A percentile compares a stretch with the other conserved stretches of the same genome.
These are phyloP conservation scores for Homarus gammarus DNA, from an alignment of 2,888 invertebrate species.

Conservation along the genomic window DNA sequence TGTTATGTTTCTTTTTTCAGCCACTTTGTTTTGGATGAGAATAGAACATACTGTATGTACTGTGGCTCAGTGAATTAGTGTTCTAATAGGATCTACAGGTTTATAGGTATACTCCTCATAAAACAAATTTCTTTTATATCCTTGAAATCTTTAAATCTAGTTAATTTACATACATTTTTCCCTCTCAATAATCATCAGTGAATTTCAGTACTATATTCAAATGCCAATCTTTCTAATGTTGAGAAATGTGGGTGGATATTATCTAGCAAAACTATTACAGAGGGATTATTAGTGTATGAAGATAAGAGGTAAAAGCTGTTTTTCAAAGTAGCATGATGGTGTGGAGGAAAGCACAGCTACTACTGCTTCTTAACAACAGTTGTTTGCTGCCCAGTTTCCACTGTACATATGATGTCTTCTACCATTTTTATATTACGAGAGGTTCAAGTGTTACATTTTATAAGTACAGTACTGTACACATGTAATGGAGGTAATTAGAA, in stretches of 20 bases:
- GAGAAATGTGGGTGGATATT: background rate
- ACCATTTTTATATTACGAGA: slow-evolving; percentile 22
- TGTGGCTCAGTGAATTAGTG: too few relatives aligned
- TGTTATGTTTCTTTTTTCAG: too few relatives aligned
- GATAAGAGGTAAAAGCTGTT: background rate
- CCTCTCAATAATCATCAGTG: too few relatives aligned
- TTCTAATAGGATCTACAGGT: too few relatives aligned
- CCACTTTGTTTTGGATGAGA: too few relatives aligned
- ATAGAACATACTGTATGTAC: too few relatives aligned
- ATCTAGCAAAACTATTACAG: background rate
- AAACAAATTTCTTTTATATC: too few relatives aligned
- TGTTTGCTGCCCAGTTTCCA: background rate
- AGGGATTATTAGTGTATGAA: background rate
- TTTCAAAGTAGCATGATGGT: background rate
- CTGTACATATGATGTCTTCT: slow-evolving; percentile 42
- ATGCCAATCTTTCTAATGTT: background rate
- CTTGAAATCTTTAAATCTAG: too few relatives aligned
- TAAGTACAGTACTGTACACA: slow-evolving; percentile 31
- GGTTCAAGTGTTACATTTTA: slow-evolving; percentile 29
- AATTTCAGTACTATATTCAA: too few relatives aligned
- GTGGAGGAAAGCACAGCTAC: background rate
- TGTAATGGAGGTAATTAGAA: slow-evolving; percentile 31
- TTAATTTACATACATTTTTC: too few relatives aligned
- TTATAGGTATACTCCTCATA: too few relatives aligned
- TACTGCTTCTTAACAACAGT: background rate